Base-by-base conservation (phyloP, 2,797 vertebrate species). In the Siniperca scherzeri region DNA sequence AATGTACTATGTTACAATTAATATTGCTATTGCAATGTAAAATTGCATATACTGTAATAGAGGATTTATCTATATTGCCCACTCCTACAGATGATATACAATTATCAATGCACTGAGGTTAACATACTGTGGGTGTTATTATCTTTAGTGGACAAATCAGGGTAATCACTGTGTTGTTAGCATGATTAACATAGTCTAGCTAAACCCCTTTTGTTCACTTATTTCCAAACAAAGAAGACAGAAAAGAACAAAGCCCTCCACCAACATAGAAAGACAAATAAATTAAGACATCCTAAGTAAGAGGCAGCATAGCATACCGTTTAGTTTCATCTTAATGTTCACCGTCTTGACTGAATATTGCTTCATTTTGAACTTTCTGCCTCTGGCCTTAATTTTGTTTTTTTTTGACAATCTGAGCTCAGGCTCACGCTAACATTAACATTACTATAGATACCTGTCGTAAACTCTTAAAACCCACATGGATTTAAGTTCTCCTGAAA, bases 161-260 rank as follows among this genome's bases (percentile, higher is more conserved):
- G 27, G 56, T 59, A 10, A 57, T 13, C 13, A 5, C 14, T 2
- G n/a, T 46, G 30, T 40, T 59, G 22, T 38, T 77, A 65, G 67
- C 57, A 44, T 59, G 25, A 40, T 53, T 46, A n/a, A 4, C 11
- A 68, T 2, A 19, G 25, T 46, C 50, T 7, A 61, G 16, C 55
- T 55, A 0, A 13, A 40, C 19, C 48, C 53, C 50, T 69, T 56
- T 73, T 70, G 77, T 79, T 52, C 55, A 21, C 52, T 9, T 2
- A 25, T 46, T 33, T 22, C 25, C 69, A 19, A 44, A 81, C 74
- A 78, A 80, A 83, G 36, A 27, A 17, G 17, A 52, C 55, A 61
- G 11, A 33, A 40, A 3, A 40, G 33, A 40, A 65, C 71, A 77
- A 60, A 59, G 36, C 22, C 8, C 44, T 59, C 2, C 10, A 42